A percentile compares a stretch with the other conserved stretches of the same genome.
Conservation (phyloP, 2,888 invertebrate genomes). For the Galerucella pusilla region DNA sequence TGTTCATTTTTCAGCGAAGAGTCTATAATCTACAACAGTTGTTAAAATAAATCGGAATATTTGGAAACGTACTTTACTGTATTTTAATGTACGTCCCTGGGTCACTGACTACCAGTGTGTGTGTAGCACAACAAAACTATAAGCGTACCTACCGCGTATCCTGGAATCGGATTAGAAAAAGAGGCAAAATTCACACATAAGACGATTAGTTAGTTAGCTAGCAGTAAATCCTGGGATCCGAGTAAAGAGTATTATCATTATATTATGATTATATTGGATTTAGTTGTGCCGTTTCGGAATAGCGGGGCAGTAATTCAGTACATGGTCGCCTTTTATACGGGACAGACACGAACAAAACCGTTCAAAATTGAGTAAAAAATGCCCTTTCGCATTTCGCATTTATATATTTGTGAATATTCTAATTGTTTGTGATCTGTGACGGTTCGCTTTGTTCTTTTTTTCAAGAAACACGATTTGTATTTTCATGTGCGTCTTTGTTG, state of each 20-base stretch:
- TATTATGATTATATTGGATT: slow-evolving; percentile 67
- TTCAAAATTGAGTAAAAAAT: slow-evolving; percentile 9
- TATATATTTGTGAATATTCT: slow-evolving; percentile 21
- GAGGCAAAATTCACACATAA: slow-evolving; percentile 65
- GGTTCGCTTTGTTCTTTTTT: not conserved
- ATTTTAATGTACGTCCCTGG: not conserved
- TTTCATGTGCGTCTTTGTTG: not conserved
- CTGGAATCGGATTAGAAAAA: slow-evolving; percentile 63
- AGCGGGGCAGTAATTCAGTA: slow-evolving; percentile 60
- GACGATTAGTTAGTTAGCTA: slow-evolving; percentile 64
- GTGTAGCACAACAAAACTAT: slow-evolving; percentile 13
- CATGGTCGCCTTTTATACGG: slow-evolving; percentile 56
- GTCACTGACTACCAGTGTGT: not conserved
- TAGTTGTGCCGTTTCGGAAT: slow-evolving; percentile 62
- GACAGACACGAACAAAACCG: slow-evolving; percentile 43
- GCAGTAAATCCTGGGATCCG: slow-evolving; percentile 65
- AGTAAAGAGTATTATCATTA: slow-evolving; percentile 66
- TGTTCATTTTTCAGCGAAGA: not conserved
- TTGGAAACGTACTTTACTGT: not conserved
- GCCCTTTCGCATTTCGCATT: not conserved
- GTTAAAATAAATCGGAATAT: not conserved
- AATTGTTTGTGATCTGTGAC: slow-evolving; percentile 40
- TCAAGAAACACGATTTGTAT: not conserved
- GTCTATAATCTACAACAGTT: not conserved
- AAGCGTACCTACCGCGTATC: slow-evolving; percentile 37